Percentiles rank a stretch among this genome's conserved stretches.
Evolutionary conservation across 2,113 vertebrate genomes (phyloP).

Genomic region (human (Homo sapiens)): DNA sequence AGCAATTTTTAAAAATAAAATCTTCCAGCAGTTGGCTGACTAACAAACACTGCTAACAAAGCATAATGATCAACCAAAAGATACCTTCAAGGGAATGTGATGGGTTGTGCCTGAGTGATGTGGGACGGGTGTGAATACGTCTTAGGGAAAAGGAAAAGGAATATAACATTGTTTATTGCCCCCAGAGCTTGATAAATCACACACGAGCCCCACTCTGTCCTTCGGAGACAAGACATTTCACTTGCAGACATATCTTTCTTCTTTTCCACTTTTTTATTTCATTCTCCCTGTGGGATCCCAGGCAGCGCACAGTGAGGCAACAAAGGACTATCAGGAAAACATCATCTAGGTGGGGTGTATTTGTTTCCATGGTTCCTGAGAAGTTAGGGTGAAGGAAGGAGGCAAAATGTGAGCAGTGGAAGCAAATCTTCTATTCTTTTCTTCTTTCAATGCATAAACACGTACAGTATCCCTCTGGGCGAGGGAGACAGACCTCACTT

Average conservation of each 20-base stretch:
- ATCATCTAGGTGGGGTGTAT: background rate
- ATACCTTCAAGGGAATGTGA: background rate
- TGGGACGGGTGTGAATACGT: accelerated
- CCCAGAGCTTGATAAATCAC: background rate
- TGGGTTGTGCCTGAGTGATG: accelerated
- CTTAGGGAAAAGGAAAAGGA: background rate
- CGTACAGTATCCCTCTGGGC: background rate
- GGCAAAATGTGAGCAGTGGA: background rate
- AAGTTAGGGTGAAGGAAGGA: conserved; percentile 26
- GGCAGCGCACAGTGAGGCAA: background rate
- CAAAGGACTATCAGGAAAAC: conserved; percentile 9
- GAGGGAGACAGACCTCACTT: conserved; percentile 2
- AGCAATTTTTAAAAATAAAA: background rate
- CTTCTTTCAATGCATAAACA: background rate
- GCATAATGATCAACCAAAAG: background rate
- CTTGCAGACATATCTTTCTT: background rate
- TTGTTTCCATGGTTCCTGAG: conserved; percentile 65
- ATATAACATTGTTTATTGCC: accelerated
- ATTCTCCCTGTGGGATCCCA: background rate
- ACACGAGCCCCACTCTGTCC: accelerated
- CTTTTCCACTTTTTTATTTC: background rate
- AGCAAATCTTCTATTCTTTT: conserved; percentile 12
- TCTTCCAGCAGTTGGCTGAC: background rate
- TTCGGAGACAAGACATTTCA: background rate
- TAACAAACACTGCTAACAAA: background rate